Evolutionary conservation across 1,140 invertebrate genomes (phyloP), one percentile per base, ranked within the genome.

Genomic region (Aphaenogaster ashmeadi): DNA sequence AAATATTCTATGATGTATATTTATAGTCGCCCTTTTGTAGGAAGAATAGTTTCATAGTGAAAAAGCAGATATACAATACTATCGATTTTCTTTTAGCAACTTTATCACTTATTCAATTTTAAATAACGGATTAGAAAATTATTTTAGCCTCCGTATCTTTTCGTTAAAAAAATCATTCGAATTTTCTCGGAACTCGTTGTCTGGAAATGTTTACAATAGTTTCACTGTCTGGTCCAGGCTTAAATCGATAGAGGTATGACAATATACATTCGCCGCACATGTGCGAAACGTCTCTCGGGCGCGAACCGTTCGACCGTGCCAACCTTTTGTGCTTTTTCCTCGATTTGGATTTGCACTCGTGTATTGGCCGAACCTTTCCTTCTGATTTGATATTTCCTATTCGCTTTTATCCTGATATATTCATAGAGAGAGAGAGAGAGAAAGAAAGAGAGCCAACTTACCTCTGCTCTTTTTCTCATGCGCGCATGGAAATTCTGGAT

Each of bases 371-470:
- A 36, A 60, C 80, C 41, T 84, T 75, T 75, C 80, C 54, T 84
- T 60, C 80, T 84, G 80, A 84, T 84, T 84, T 84, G 80, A 84
- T 84, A 84, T 84, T 84, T 84, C 69, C 80, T 75, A 69, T 69
- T 62, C 69, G 44, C 69, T 74, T 75, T 84, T 75, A 84, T 84
- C 80, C 44, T 75, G 80, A 84, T 75, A 84, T 75, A 84, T 84
- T 84, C 80, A 84, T 74, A 71, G 21, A 69, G 11, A 47, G 13
- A 8, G 21, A 13, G 66, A 27, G 18, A 13, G 41, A 47, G 11
- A 47, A 41, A 66, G 13, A 36, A 62, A 13, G 60, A 18, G 8
- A 41, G 66, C 66, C 38, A 71, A 81, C 66, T 81, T 58, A 58
- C n/a, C 6, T 54, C 15, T 80, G 36, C 18, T 84, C n/a, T 71